These are phyloP conservation scores for Drosophila lacteicornis DNA, from an alignment of 1,140 invertebrate species.

Conservation along the genomic window DNA sequence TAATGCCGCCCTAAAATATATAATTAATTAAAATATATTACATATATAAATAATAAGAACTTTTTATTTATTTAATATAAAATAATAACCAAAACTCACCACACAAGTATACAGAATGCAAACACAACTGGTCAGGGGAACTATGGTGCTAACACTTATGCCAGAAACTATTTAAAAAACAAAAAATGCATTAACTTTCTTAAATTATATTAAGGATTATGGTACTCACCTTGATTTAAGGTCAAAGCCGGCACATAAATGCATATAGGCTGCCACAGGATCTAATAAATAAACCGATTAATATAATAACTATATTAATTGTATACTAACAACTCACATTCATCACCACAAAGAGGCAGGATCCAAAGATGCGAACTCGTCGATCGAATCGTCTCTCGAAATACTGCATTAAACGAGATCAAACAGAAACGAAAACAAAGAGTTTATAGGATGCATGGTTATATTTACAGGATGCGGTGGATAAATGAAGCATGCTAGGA, in stretches of 20 bases:
- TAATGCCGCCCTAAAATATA: conserved; percentile 90
- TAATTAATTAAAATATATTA: too few relatives aligned
- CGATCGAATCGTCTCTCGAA: conserved; percentile 91
- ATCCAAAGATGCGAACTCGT: conserved; percentile 90
- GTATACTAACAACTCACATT: conserved; percentile 86
- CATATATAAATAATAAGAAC: too few relatives aligned
- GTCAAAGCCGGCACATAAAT: conserved; percentile 94
- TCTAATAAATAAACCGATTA: conserved; percentile 23
- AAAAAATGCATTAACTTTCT: neutral
- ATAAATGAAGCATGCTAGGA: conserved; percentile 2
- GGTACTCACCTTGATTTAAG: conserved; percentile 88
- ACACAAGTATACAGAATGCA: conserved; percentile 93
- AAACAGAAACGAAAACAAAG: conserved; percentile 24
- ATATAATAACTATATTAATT: neutral
- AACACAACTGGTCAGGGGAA: conserved; percentile 89
- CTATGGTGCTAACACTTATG: conserved; percentile 88
- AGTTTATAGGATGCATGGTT: conserved; percentile 17
- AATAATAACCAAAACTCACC: conserved; percentile 86
- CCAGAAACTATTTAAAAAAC: conserved; percentile 88
- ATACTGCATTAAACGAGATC: conserved; percentile 86
- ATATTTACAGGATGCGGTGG: conserved; percentile 42
- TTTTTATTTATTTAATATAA: too few relatives aligned
- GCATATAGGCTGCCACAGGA: conserved; percentile 89
- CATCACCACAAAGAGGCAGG: conserved; percentile 89
- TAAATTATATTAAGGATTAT: too few relatives aligned